Evolutionary conservation across 2,113 vertebrate genomes (phyloP), one percentile per base, ranked within the genome.

Genomic region (Strix uralensis): DNA sequence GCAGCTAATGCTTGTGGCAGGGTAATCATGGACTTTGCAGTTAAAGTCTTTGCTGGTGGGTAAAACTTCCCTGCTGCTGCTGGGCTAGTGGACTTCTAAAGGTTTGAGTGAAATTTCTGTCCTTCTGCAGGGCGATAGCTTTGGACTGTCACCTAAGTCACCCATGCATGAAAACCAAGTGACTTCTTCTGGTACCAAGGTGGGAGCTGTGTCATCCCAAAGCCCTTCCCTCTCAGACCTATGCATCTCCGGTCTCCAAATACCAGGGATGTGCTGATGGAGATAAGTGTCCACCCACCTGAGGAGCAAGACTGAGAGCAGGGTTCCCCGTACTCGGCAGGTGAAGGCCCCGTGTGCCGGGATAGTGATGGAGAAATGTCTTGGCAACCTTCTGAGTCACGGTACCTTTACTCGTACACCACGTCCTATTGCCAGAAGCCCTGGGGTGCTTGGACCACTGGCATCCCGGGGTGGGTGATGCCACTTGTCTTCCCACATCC

Each of bases 371-470:
- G 59, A 51, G 66, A 66, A 58, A 40, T 8, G 3, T 13, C 34
- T 30, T 29, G 44, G 10, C 26, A 81, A 3, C 62, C 15, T 21
- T 38, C 47, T 9, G 79, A 81, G 11, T 73, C 51, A 20, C 1
- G 0, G 5, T 20, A 1, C 25, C 8, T 44, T 23, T 9, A 5
- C 14, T 8, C 5, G 20, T 4, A 0, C 15, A 1, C 20, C 32
- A 7, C 1, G 3, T 20, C 49, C 19, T 23, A 0, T 0, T 38
- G 46, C 66, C 84, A 86, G 61, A 27, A 38, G 4, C 19, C 22
- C 30, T 12, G 66, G 11, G 9, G 10, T 8, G 16, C 1, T 32
- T 27, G 55, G 51, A 46, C 40, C 83, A 1, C 44, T 23, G 30
- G 69, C 55, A n/a, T 21, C 55, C 23, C 0, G 0, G 2, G 7